These are phyloP conservation scores for Anthophora plumipes DNA, from an alignment of 2,888 invertebrate genomes.

Conservation along the genomic window DNA sequence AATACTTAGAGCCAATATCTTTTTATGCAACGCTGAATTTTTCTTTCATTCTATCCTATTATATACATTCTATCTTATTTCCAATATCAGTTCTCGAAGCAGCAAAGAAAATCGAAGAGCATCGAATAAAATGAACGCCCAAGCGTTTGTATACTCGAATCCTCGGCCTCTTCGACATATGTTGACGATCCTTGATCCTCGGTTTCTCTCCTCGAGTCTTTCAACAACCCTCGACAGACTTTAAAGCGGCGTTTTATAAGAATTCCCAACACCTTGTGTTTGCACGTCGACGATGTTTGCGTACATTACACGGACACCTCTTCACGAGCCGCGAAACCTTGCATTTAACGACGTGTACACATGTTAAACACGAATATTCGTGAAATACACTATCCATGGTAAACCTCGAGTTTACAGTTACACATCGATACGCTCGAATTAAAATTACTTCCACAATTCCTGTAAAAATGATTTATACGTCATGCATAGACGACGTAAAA, in stretches of 20 bases:
- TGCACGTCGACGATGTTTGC: slow-evolving; percentile 24
- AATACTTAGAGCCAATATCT: too few relatives aligned
- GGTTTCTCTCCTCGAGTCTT: slow-evolving; percentile 27
- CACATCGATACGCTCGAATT: not conserved
- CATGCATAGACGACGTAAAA: not conserved
- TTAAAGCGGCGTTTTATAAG: slow-evolving; percentile 15
- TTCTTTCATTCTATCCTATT: too few relatives aligned
- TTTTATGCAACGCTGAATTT: too few relatives aligned
- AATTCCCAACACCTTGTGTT: slow-evolving; percentile 22
- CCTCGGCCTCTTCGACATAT: not conserved
- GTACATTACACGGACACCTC: slow-evolving; percentile 1
- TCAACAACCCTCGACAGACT: slow-evolving; percentile 19
- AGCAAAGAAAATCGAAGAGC: not conserved
- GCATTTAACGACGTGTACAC: not conserved
- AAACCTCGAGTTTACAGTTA: not conserved
- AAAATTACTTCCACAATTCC: not conserved
- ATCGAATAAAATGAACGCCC: not conserved
- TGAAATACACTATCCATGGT: not conserved
- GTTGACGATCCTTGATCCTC: slow-evolving; percentile 32
- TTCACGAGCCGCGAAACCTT: not conserved
- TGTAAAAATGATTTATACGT: not conserved
- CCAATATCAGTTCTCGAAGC: not conserved
- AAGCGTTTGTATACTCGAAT: not conserved
- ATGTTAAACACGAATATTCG: not conserved
- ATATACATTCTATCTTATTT: too few relatives aligned